Percentiles rank a stretch among this genome's conserved stretches.
Conservation (phyloP, 2,113 vertebrate genomes). For the Phylloscopus trochiloides region DNA sequence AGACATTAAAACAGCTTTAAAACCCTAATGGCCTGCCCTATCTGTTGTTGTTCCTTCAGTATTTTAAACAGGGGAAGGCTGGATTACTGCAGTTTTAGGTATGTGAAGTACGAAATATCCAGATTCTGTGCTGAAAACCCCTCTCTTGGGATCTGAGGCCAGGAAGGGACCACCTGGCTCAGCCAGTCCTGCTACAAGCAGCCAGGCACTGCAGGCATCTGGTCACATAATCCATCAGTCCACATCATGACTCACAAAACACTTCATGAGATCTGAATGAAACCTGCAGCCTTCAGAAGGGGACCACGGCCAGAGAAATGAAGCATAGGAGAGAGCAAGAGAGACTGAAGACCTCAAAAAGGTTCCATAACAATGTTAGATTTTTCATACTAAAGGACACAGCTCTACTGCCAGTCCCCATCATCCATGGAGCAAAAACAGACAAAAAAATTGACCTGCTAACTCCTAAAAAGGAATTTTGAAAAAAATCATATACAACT, state of each 20-base stretch:
- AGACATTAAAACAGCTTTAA: not conserved
- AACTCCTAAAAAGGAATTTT: not conserved
- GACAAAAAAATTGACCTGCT: not conserved
- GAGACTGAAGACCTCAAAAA: not conserved
- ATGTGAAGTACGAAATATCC: not conserved
- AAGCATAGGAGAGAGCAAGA: rapidly evolving
- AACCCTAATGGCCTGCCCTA: not conserved
- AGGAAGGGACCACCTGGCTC: not conserved
- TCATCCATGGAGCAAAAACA: not conserved
- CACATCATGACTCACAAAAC: not conserved
- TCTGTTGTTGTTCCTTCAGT: not conserved
- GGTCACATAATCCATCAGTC: not conserved
- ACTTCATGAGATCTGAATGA: not conserved
- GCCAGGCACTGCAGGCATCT: not conserved
- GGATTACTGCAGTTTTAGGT: not conserved
- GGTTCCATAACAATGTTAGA: not conserved
- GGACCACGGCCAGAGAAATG: not conserved
- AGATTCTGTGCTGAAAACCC: not conserved
- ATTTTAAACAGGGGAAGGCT: not conserved
- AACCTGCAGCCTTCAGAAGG: not conserved
- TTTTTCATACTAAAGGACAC: not conserved
- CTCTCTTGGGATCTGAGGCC: not conserved
- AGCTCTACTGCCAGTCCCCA: not conserved
- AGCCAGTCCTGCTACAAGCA: not conserved
- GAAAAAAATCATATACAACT: not conserved